These are phyloP conservation scores for Acanthoscelides obtectus DNA, from an alignment of 2,888 invertebrate species.

Conservation along the genomic window DNA sequence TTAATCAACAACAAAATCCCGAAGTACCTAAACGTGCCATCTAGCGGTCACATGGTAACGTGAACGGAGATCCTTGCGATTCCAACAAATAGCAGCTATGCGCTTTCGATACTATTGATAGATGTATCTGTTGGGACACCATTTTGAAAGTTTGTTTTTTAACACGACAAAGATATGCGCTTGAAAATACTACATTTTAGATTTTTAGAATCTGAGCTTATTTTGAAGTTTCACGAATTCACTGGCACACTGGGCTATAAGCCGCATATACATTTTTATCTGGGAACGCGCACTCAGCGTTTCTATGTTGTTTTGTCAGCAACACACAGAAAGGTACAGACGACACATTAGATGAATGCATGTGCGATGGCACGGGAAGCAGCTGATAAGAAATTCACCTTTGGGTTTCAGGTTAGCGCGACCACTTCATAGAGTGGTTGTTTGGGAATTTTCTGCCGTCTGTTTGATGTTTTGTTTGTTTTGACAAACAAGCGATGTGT, in stretches of 20 bases:
- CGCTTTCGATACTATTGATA: too few relatives aligned
- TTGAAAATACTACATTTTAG: too few relatives aligned
- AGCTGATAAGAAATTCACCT: not conserved
- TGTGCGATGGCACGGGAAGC: not conserved
- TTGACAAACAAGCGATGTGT: not conserved
- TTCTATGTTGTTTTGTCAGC: not conserved
- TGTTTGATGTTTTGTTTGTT: not conserved
- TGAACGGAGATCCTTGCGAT: too few relatives aligned
- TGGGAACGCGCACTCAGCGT: not conserved
- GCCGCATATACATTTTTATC: not conserved
- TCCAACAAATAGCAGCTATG: too few relatives aligned
- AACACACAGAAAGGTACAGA: not conserved
- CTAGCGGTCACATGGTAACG: too few relatives aligned
- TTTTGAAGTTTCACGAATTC: too few relatives aligned
- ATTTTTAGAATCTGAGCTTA: too few relatives aligned
- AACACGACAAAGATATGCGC: too few relatives aligned
- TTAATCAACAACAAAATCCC: too few relatives aligned
- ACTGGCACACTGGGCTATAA: not conserved
- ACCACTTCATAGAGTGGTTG: not conserved
- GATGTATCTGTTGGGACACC: too few relatives aligned
- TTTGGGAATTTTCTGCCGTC: not conserved
- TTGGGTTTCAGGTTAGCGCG: not conserved
- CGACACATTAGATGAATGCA: not conserved
- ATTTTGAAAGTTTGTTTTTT: too few relatives aligned
- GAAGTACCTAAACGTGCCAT: too few relatives aligned